Evolutionary conservation across 1,140 invertebrate species (phyloP), one percentile per base, ranked within the genome.

Genomic region (Drosophila persimilis): DNA sequence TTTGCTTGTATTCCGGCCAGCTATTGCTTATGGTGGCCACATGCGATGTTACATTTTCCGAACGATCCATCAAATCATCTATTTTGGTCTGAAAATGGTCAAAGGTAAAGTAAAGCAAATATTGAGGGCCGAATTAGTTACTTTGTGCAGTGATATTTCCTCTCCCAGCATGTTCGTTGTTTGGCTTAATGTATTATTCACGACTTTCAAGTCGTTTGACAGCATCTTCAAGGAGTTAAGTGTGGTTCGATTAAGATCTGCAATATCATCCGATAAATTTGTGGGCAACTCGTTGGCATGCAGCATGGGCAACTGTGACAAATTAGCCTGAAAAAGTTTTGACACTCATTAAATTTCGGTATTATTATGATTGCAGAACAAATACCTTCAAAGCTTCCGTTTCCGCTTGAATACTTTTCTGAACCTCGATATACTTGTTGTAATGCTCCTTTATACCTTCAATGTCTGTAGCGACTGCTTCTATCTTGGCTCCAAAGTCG

Each of bases 401-500:
- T 57, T 89, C 81, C 22, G 57, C 11, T 29, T 77, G 64, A 5
- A 90, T 63, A 15, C 39, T 70, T 51, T 85, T 86, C 63, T 90
- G 89, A 9, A 70, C 50, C 39, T 90, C 79, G 17, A 64, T 61
- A 29, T 89, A 74, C 13, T 64, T 71, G 9, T 79, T 88, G 46
- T 86, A 89, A 48, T 89, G 81, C 1, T 89, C 86, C n/a, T 91
- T 91, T 17, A 91, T 75, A 9, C 55, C 74, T 39, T 91, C 90
- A 20, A 91, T 77, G 45, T 91, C 90, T 1, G 84, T 76, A 13
- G 73, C 64, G 11, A 90, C 73, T 5, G 90, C 77, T 59, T 89
- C 90, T 17, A 91, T 73, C 74, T 91, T 91, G 8, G 90, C 90
- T 26, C 90, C 90, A 55, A 91, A 91, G 39, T 89, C 88, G 0